Evolutionary conservation across 2,797 vertebrate genomes (phyloP), one percentile per base, ranked within the genome.

Genomic region (Pipistrellus nathusii): DNA sequence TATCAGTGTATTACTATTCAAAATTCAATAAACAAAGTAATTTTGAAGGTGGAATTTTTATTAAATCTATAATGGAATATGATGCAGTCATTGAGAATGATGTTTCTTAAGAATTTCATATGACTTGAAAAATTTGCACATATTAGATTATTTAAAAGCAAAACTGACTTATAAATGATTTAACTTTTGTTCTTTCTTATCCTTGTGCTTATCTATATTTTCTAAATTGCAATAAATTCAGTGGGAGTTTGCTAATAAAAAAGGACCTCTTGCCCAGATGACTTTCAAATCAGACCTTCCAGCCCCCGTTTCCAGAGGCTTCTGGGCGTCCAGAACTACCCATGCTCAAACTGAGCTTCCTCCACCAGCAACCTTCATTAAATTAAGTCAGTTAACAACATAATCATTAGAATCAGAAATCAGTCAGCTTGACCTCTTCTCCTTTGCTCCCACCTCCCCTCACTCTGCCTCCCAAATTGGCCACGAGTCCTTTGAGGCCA

Each of bases 201-300:
- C 32, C 17, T 86, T 89, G 76, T 68, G 14, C 53, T 82, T 76
- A 38, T 17, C 23, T 76, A 5, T 35, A 73, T 85, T 92, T 92
- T 85, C 78, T 88, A 85, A 88, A 59, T 76, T 90, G 27, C 27
- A 94, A 78, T 81, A 73, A 73, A 66, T 81, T 85, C 15, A 85
- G 27, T 57, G 41, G 62, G 18, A 64, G n/a, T 55, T 90, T 85
- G 90, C 64, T 81, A 32, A 90, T 87, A 85, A 92, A 71, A 93
- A 53, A 84, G 76, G 13, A 69, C 1, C 2, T 12, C 30, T 46
- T 85, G 55, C 59, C 30, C 25, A 53, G 25, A 90, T 48, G 38
- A 72, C 77, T 82, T 83, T 72, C 66, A 89, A 76, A 44, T 64
- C 41, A 14, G 53, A 84, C 77, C n/a, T 55, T 78, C 90, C 20